Evolutionary conservation across 2,888 invertebrate species (phyloP).

Genomic region (Theristus sp.): DNA sequence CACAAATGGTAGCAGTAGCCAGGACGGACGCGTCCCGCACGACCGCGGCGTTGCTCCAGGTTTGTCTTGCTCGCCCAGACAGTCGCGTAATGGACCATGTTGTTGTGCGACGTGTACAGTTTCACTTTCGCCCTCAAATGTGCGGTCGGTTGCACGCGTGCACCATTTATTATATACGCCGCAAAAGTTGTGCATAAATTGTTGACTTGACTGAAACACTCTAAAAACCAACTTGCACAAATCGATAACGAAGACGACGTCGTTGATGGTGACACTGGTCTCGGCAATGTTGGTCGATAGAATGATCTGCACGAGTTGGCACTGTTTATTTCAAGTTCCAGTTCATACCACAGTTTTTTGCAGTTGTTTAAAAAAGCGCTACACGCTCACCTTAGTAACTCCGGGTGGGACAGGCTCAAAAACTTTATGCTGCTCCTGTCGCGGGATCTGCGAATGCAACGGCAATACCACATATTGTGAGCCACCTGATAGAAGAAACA

Average conservation of each 20-base stretch:
- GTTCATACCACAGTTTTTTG: no score
- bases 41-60: constrained; percentile 75
- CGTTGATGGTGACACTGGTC: constrained; percentile 91
- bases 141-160: no score
- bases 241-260: constrained; percentile 92
- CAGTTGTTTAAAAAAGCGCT: constrained; percentile 10
- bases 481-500: constrained; percentile 14
- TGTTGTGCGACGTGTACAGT: constrained; percentile 89
- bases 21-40: constrained; percentile 81
- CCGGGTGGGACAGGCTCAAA: constrained; percentile 66
- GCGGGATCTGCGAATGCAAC: constrained; percentile 86
- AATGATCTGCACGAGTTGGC: constrained; percentile 49
- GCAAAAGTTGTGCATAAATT: no score
- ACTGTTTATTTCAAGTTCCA: no score
- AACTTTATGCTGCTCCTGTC: constrained; percentile 76
- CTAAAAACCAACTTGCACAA: constrained; percentile 65
- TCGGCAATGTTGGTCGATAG: constrained; percentile 94
- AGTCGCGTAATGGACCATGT: constrained; percentile 93
- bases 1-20: constrained; percentile 87
- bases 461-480: constrained; percentile 59
- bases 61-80: constrained; percentile 72
- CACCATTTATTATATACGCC: no score
- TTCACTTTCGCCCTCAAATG: constrained; percentile 80
- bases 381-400: constrained; percentile 74
- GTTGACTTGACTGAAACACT: no score